Evolutionary conservation across 2,888 invertebrate species (phyloP), one percentile per base, ranked within the genome.

Genomic region (Ptychoptera albimana): DNA sequence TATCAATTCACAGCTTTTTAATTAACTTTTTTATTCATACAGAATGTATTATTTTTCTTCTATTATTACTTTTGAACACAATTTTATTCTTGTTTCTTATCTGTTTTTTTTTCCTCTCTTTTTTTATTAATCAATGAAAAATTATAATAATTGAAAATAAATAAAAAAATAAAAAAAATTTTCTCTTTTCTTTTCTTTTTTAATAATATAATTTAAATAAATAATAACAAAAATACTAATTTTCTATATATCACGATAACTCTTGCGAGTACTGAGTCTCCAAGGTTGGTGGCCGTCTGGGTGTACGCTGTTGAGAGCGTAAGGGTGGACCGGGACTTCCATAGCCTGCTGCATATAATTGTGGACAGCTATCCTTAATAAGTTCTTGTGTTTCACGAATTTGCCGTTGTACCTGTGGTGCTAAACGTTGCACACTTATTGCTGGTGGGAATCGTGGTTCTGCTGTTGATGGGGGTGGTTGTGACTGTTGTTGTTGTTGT

Each of bases 191-290:
- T n/a, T n/a, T n/a, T n/a, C n/a, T n/a, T 39, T 23, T 7, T 39
- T 39, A 37, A 37, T 37, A 37, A 8, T 37, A 37, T 16, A 39
- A 39, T 12, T 16, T 39, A 39, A 13, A 8, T 37, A 38, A 38
- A 38, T 16, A 37, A 39, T 30, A 30, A 30, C 14, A 31, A 40
- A 42, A 39, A 38, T 53, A 51, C 57, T 60, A 62, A 54, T 63
- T 60, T 55, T 65, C 60, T 63, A 65, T 60, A 64, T 66, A 66
- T 66, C 65, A 66, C 66, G 65, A 66, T 58, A 64, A 60, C 61
- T 66, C 65, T 61, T 64, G 64, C 51, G 65, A 65, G 62, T 64
- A 66, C 59, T 65, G 64, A 47, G 65, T 63, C 61, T 66, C 65
- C 63, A 66, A 60, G 63, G 63, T 63, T 60, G 65, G 63, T 61